phyloP scores from a whole-genome alignment of 2,113 vertebrate species.

The Seriola rivoliana region DNA sequence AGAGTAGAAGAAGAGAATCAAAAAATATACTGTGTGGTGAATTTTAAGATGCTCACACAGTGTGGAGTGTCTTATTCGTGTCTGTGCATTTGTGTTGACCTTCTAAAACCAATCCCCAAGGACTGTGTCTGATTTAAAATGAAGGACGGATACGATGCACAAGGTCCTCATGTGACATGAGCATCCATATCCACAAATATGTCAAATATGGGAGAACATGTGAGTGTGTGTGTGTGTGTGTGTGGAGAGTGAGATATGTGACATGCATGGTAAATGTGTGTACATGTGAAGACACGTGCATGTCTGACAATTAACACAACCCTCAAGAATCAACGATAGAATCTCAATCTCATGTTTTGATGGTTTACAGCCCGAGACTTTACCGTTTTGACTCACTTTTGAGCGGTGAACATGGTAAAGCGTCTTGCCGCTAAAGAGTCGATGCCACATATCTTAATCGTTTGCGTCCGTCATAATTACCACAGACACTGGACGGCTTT shows the following conservation, averaged over 20 bases:
- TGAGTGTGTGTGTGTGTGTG: neutral
- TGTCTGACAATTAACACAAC: neutral
- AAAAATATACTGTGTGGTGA: slow-evolving; percentile 8
- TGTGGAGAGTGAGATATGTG: slow-evolving; percentile 18
- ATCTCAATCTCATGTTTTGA: neutral
- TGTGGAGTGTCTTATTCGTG: slow-evolving; percentile 4
- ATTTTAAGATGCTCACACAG: slow-evolving; percentile 15
- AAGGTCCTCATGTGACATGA: neutral
- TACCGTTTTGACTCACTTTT: neutral
- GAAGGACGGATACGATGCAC: neutral
- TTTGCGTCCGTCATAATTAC: too few species aligned
- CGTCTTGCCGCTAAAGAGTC: too few species aligned
- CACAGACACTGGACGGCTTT: too few species aligned
- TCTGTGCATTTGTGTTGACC: slow-evolving; percentile 9
- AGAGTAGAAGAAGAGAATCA: neutral
- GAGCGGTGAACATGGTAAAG: neutral
- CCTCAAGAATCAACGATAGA: neutral
- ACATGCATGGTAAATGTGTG: slow-evolving; percentile 9
- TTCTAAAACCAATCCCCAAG: slow-evolving; percentile 14
- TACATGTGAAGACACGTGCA: neutral
- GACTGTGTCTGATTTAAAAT: neutral
- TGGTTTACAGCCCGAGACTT: neutral
- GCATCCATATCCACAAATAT: neutral
- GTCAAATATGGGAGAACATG: neutral
- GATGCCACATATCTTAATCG: too few species aligned